Base-by-base conservation (phyloP, 2,797 vertebrate species). In the Sebastiscus albofasciatus region DNA sequence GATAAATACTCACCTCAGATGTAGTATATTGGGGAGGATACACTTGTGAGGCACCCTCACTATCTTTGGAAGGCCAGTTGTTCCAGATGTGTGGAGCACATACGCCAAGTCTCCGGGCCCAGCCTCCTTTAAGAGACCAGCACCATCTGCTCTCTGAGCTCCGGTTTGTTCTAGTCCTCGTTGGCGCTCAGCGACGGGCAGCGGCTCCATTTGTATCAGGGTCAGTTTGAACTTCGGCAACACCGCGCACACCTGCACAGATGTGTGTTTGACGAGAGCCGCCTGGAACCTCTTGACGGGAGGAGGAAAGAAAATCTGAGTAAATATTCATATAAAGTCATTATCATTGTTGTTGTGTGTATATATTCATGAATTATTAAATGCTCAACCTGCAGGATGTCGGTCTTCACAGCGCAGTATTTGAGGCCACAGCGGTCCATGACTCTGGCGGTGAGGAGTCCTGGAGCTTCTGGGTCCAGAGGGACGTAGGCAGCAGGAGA, bases 71-170 rank as follows among this genome's bases (percentile, higher is more conserved):
- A 79, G 77, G 4, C 98, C 98, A 0, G 98, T 99, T 9, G 98
- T 99, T 91, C 98, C 99, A 46, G 99, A 99, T 13, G 98, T 99
- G 88, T 97, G 98, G 4, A 99, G 94, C 85, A 98, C 82, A 46
- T 99, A 99, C 0, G 98, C 99, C 87, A 98, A 71, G 64, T 93
- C 93, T n/a, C 26, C 42, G 54, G 76, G 78, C 9, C 74, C 80
- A 22, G 70, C 76, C 52, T 86, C 1, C 1, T 92, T 87, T 79
- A 85, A 62, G 13, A 61, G 31, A 64, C 71, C 1, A 0, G 10
- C 60, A 64, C 67, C 76, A 16, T 61, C 85, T 14, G 0, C 1
- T 18, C 1, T 39, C 55, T 31, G 22, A 4, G 11, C 29, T 81
- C 34, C 12, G 13, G 6, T 29, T 27, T 26, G 78, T 33, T 67